Evolutionary conservation across 2,888 invertebrate genomes (phyloP).

Genomic region (Meliscaeva auricollis): DNA sequence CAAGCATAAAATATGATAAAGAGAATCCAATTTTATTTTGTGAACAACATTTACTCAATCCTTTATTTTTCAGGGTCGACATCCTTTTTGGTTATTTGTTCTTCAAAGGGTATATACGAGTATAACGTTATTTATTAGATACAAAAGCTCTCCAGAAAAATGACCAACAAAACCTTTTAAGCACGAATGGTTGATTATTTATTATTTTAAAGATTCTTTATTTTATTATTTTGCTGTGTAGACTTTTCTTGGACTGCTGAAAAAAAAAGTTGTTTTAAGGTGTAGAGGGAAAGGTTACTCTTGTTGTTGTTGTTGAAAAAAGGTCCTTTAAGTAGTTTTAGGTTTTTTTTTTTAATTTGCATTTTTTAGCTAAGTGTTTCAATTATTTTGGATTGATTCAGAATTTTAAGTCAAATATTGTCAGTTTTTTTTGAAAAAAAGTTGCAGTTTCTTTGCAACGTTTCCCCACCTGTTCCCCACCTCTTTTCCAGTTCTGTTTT

Average conservation of each 20-base stretch:
- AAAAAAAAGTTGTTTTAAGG: not conserved
- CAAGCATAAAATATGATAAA: conserved; percentile 12
- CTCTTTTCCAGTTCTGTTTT: no score
- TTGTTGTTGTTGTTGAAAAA: not conserved
- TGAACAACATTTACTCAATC: conserved; percentile 7
- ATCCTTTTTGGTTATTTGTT: not conserved
- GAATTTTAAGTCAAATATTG: no score
- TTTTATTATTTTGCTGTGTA: not conserved
- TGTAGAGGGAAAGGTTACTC: not conserved
- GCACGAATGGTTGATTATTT: conserved; percentile 6
- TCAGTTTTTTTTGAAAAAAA: not conserved
- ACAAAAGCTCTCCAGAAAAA: not conserved
- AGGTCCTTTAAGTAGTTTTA: not conserved
- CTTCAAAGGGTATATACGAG: not conserved
- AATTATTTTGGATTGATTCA: not conserved
- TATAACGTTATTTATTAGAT: not conserved
- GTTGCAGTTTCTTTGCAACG: no score
- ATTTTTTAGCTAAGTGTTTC: not conserved
- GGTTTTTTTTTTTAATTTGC: not conserved
- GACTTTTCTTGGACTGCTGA: not conserved
- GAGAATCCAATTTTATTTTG: not conserved
- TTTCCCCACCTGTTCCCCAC: no score
- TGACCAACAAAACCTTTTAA: not conserved
- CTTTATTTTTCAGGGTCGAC: not conserved
- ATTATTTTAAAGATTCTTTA: not conserved